A percentile compares a stretch with the other conserved stretches of the same genome.
phyloP scores from a whole-genome alignment of 2,888 invertebrate genomes.

The Adela reaumurella region DNA sequence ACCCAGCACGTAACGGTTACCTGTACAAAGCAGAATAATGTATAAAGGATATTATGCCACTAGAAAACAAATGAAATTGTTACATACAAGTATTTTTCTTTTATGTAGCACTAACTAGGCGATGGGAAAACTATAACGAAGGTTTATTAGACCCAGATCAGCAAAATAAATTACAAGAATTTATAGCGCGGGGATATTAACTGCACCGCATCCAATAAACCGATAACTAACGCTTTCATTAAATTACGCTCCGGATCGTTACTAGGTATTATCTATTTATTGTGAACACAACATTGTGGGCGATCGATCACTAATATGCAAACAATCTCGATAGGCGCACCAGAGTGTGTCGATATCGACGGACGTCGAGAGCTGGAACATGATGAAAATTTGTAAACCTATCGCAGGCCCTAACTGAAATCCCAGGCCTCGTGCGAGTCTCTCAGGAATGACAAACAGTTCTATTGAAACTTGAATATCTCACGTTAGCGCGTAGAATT shows the following conservation, averaged over 20 bases:
- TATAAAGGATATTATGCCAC: constrained; percentile 15
- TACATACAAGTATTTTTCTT: no score
- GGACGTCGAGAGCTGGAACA: no score
- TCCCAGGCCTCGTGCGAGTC: no score
- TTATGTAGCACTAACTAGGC: no score
- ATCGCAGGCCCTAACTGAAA: no score
- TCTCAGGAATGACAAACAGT: no score
- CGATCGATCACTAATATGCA: not conserved
- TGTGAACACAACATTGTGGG: not conserved
- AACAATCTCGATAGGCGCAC: not conserved
- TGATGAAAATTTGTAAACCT: no score
- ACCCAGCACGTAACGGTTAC: constrained; percentile 48
- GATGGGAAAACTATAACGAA: no score
- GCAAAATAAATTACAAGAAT: not conserved
- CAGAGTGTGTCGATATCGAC: no score
- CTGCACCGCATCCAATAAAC: not conserved
- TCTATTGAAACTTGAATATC: no score
- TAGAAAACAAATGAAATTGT: constrained; percentile 11
- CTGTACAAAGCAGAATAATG: constrained; percentile 30
- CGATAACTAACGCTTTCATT: not conserved
- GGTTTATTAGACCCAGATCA: no score
- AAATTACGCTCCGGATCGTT: not conserved
- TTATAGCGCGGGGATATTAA: not conserved
- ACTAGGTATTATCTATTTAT: not conserved
- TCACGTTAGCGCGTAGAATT: no score